Evolutionary conservation across 2,888 invertebrate species (phyloP), one percentile per base, ranked within the genome.

Genomic region (Chloroclystis v-ata): DNA sequence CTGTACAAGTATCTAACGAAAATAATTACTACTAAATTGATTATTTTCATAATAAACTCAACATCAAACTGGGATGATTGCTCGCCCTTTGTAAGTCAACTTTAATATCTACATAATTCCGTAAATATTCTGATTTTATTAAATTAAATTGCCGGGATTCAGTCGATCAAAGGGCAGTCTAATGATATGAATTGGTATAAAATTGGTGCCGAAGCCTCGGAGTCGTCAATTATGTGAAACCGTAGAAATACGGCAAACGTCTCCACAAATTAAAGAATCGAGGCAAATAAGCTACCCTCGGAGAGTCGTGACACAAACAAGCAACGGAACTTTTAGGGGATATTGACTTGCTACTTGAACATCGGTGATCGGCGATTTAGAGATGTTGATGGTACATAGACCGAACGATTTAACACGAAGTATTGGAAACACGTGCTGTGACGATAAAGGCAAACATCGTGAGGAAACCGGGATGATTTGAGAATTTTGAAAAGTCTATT

Each of bases 261-360:
- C 77, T 68, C 67, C 68, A 73, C 78, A 85, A 85, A 86, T 85
- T 82, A 83, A 85, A 82, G 78, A 83, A 80, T 75, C 69, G 72
- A 72, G 65, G 70, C 72, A 75, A 77, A 78, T 75, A 71, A 69
- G 69, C 61, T 67, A 61, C 58, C 60, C 61, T 63, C 37, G 30
- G 61, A 58, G 49, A 58, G 49, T 59, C 59, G 60, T 66, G 65
- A 61, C 60, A 67, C 59, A 65, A 68, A 67, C 65, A 65, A 63
- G 46, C 52, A 52, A 43, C 26, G 30, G 38, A 14, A 43, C 32
- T 40, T 46, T 9, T 20, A 20, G 20, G 20, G 2, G 20, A 20
- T 20, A n/a, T 5, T 5, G 20, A 5, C 20, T 5, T 5, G 20
- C 5, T 20, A 4, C 20, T 20, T 5, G 20, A 20, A n/a, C n/a